Evolutionary conservation across 2,888 invertebrate species (phyloP).

Genomic region (Oligia strigilis): DNA sequence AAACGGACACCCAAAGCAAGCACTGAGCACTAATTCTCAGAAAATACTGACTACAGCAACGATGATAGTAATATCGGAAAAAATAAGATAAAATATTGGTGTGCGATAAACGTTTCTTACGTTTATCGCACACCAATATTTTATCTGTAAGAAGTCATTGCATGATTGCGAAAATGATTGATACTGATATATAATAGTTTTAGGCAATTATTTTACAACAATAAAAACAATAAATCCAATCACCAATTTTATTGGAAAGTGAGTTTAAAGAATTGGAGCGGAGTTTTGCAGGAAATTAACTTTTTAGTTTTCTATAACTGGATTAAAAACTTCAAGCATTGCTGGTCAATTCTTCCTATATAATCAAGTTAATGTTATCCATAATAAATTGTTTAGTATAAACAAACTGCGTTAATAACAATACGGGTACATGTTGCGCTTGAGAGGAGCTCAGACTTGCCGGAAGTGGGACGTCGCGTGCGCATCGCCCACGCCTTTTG

Average conservation of each 20-base stretch:
- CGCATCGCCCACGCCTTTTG: conserved; percentile 70
- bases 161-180: conserved; percentile 24
- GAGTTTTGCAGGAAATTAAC: background rate
- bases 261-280: conserved; percentile 4
- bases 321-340: conserved; percentile 1
- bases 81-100: conserved; percentile 32
- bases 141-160: conserved; percentile 15
- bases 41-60: conserved; percentile 64
- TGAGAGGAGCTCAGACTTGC: conserved; percentile 76
- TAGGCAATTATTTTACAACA: conserved; percentile 26
- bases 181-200: conserved; percentile 33
- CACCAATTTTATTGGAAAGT: conserved; percentile 11
- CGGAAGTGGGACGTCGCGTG: conserved; percentile 81
- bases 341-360: conserved; percentile 1
- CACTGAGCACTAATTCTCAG: conserved; percentile 58
- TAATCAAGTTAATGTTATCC: conserved; percentile 5
- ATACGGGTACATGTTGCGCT: conserved; percentile 72
- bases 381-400: conserved; percentile 14
- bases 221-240: conserved; percentile 33
- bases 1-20: conserved; percentile 54
- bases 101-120: conserved; percentile 7
- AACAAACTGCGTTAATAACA: conserved; percentile 43
- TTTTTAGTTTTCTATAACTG: background rate
- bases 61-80: conserved; percentile 23
- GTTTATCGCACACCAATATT: no score